These are phyloP conservation scores for Mobula birostris DNA, from an alignment of 2,113 vertebrate genomes.

Conservation along the genomic window DNA sequence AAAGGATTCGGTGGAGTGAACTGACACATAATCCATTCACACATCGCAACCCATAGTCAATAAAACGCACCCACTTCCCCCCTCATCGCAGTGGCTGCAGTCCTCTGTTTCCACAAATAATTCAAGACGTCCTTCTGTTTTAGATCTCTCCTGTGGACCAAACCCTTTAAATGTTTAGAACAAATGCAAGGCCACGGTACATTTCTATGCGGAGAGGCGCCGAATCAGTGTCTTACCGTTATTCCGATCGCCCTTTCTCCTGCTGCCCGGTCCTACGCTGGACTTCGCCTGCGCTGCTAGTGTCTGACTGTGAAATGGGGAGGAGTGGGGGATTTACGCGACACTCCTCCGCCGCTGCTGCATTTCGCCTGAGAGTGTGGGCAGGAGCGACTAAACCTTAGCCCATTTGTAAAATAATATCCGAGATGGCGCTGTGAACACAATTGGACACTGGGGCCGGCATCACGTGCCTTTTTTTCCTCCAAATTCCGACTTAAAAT, in stretches of 20 bases:
- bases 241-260: not conserved
- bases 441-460: not conserved
- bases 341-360: not conserved
- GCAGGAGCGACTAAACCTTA: slow-evolving; percentile 23
- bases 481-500: not conserved
- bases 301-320: not conserved
- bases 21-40: not conserved
- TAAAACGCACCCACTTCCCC: not conserved
- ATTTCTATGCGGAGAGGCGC: not conserved
- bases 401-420: slow-evolving; percentile 34
- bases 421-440: slow-evolving; percentile 11
- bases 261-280: not conserved
- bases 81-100: not conserved
- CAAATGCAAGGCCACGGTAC: not conserved
- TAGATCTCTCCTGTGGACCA: not conserved
- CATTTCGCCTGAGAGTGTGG: slow-evolving; percentile 20
- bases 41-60: not conserved
- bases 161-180: not conserved
- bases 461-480: slow-evolving; percentile 17
- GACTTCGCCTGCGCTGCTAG: not conserved
- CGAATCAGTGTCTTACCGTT: not conserved
- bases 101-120: not conserved
- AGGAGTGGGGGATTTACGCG: not conserved
- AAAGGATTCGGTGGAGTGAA: not conserved
- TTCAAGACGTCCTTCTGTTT: not conserved